phyloP scores from a whole-genome alignment of 2,888 invertebrate genomes.

The Tiliacea citrago region DNA sequence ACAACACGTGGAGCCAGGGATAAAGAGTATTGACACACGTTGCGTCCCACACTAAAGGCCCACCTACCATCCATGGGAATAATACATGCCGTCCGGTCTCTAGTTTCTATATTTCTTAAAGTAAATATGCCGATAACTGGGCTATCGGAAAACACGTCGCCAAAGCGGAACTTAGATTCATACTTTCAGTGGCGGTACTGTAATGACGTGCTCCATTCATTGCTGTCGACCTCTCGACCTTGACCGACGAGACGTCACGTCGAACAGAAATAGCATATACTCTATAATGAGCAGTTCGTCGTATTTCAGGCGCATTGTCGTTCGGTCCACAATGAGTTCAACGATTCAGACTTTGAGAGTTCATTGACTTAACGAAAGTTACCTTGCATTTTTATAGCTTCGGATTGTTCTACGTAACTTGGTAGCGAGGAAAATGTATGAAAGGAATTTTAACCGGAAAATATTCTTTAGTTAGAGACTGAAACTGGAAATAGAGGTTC shows the following conservation, averaged over 20 bases:
- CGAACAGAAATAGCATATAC: background rate
- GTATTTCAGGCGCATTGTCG: slow-evolving; percentile 7
- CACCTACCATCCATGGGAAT: too few relatives aligned
- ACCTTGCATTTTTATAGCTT: slow-evolving; percentile 22
- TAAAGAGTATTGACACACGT: too few relatives aligned
- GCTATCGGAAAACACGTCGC: too few relatives aligned
- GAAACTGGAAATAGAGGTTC: too few relatives aligned
- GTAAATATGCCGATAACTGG: too few relatives aligned
- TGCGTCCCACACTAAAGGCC: too few relatives aligned
- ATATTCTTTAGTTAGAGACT: background rate
- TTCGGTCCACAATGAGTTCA: slow-evolving; percentile 5
- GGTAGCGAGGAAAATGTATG: background rate
- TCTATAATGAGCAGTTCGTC: slow-evolving; percentile 1
- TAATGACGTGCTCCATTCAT: slow-evolving; percentile 21
- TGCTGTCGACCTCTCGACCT: slow-evolving; percentile 13
- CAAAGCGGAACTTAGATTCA: too few relatives aligned
- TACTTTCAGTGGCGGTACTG: background rate
- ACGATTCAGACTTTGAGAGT: slow-evolving; percentile 18
- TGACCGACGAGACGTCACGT: slow-evolving; percentile 6
- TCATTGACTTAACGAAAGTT: slow-evolving; percentile 24
- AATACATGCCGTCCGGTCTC: too few relatives aligned
- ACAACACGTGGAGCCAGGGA: too few relatives aligned
- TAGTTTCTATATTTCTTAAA: too few relatives aligned
- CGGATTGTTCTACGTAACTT: slow-evolving; percentile 13
- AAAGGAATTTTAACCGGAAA: background rate